These are phyloP conservation scores for Megamerina dolium DNA, from an alignment of 2,888 invertebrate species.

Conservation along the genomic window DNA sequence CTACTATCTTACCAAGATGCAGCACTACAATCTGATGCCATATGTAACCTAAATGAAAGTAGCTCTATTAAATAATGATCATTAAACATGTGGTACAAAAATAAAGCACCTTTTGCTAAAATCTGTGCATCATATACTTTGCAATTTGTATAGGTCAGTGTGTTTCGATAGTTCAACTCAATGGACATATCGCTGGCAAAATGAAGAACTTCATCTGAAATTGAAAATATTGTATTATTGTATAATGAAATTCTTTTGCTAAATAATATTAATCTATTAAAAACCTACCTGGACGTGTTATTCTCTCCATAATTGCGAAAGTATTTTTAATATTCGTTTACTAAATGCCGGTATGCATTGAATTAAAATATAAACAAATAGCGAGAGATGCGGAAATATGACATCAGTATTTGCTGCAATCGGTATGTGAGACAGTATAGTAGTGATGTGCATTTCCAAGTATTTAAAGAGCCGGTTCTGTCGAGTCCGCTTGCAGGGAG, in stretches of 20 bases:
- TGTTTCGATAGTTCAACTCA: conserved; percentile 25
- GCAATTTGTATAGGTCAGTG: conserved; percentile 29
- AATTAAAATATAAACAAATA: not conserved
- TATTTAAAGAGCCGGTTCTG: too few relatives aligned
- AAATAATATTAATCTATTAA: too few relatives aligned
- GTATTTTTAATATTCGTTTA: not conserved
- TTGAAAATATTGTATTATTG: too few relatives aligned
- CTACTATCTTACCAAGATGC: conserved; percentile 30
- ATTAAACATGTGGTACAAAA: too few relatives aligned
- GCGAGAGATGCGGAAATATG: not conserved
- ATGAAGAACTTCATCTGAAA: conserved; percentile 25
- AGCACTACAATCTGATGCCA: conserved; percentile 39
- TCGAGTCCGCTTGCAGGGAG: too few relatives aligned
- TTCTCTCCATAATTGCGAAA: not conserved
- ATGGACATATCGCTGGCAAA: conserved; percentile 32
- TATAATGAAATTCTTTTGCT: too few relatives aligned
- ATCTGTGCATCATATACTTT: conserved; percentile 27
- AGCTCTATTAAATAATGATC: too few relatives aligned
- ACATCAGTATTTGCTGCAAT: not conserved
- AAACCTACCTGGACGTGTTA: not conserved
- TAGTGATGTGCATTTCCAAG: too few relatives aligned
- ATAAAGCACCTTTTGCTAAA: conserved; percentile 29
- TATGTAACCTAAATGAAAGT: too few relatives aligned
- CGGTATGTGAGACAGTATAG: not conserved
- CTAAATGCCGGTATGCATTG: not conserved